Evolutionary conservation across 2,797 vertebrate species (phyloP), one percentile per base, ranked within the genome.

Genomic region (Xyrichtys novacula): DNA sequence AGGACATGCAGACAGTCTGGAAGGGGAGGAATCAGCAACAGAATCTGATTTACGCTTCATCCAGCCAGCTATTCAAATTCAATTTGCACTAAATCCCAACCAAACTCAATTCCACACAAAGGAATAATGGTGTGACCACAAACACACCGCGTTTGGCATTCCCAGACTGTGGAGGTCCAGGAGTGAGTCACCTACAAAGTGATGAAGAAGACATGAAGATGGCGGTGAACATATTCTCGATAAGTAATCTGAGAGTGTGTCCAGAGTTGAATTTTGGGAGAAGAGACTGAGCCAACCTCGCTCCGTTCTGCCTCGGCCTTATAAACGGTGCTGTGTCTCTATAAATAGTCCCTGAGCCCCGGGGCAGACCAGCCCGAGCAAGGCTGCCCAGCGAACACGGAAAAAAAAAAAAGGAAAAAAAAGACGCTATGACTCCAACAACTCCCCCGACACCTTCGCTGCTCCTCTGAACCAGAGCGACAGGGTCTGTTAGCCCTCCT

Each of bases 301-400:
- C 65, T 71, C 60, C 28, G 64, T 48, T 25, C 74, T 74, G 75
- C 62, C 80, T 77, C 78, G 46, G 5, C 66, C 80, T 67, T 85
- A 82, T 63, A 88, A 91, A 90, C 71, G 63, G 67, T 59, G 82
- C 80, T 73, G 78, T 67, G 71, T 65, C 73, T 84, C 91, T 93
- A 94, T 91, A 92, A 93, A 93, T 93, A 93, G 89, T 34, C 31
- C n/a, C 40, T 71, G 77, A 84, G 74, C 85, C 88, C 78, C 25
- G 50, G 70, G 77, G 87, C 85, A 67, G 84, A 76, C 67, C 82
- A 78, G 85, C 65, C 76, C 5, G 32, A 80, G 80, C 78, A 60
- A 67, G 75, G 74, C 81, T 20, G 71, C 69, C 76, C 84, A 73
- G 77, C 78, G 77, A 81, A 85, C 65, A 77, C 52, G 47, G 17